These are phyloP conservation scores for Acanthosepion pharaonis DNA, from an alignment of 2,888 invertebrate genomes.

Conservation along the genomic window DNA sequence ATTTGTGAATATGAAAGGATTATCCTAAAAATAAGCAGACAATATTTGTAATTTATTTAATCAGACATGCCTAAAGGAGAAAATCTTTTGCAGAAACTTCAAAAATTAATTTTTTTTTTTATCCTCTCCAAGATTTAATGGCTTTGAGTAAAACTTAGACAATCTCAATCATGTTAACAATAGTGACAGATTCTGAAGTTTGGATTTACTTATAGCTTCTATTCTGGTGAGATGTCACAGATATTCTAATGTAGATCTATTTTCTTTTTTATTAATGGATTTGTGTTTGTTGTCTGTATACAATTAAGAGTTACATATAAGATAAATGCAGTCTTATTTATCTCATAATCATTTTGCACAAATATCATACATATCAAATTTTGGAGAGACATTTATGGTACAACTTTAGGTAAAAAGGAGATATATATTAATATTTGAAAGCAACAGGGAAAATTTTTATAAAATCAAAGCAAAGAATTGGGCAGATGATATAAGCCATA, in stretches of 20 bases:
- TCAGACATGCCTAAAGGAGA: background rate
- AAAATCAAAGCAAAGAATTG: too few relatives aligned
- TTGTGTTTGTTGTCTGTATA: background rate
- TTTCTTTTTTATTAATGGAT: background rate
- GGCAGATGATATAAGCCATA: too few relatives aligned
- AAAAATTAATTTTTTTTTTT: too few relatives aligned
- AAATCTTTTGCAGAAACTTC: background rate
- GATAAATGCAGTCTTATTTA: background rate
- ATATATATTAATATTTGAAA: background rate
- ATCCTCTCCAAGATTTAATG: too few relatives aligned
- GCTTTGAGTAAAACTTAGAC: too few relatives aligned
- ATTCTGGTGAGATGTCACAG: background rate
- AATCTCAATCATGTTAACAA: background rate
- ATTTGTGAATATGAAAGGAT: too few relatives aligned
- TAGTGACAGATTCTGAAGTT: constrained; percentile 10
- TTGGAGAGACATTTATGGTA: background rate
- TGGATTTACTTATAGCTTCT: background rate
- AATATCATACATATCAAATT: background rate
- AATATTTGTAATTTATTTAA: too few relatives aligned
- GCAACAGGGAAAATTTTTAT: background rate
- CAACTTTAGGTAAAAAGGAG: background rate
- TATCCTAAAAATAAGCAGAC: too few relatives aligned
- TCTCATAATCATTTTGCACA: background rate
- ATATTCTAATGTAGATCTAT: background rate
- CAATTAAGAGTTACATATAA: background rate